Conservation (phyloP, 1,140 invertebrate species). For the Littorina saxatilis region DNA sequence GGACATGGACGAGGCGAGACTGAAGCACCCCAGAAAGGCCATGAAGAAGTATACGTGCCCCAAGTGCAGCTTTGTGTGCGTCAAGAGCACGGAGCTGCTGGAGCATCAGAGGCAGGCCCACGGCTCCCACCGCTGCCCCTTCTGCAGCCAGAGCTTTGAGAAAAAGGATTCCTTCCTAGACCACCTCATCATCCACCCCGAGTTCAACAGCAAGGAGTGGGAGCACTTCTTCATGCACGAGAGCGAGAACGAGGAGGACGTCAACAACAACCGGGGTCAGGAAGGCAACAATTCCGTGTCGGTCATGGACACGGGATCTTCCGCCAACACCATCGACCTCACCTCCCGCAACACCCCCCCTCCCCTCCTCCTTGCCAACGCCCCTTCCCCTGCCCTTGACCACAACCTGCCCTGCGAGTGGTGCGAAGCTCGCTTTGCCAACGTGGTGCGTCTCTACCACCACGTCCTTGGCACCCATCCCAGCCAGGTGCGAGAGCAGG, state of each 20-base stretch:
- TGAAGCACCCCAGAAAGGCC: conserved; percentile 66
- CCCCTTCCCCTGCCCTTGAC: not conserved
- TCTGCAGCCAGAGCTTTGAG: conserved; percentile 61
- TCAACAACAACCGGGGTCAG: conserved; percentile 37
- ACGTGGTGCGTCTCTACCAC: conserved; percentile 62
- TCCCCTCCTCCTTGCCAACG: not conserved
- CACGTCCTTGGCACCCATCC: conserved; percentile 66
- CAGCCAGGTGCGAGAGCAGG: conserved; percentile 60
- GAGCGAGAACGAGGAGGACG: conserved; percentile 29
- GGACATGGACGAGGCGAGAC: conserved; percentile 44
- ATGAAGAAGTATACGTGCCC: conserved; percentile 64
- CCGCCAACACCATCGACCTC: conserved; percentile 24
- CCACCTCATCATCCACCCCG: conserved; percentile 65
- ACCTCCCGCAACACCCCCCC: conserved; percentile 28
- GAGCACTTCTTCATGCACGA: conserved; percentile 51
- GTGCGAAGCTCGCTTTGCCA: conserved; percentile 66
- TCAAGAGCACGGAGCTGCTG: conserved; percentile 57
- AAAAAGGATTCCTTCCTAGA: conserved; percentile 61
- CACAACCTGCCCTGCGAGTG: conserved; percentile 65
- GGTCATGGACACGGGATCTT: not conserved
- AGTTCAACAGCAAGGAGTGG: conserved; percentile 64
- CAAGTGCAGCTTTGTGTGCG: conserved; percentile 65
- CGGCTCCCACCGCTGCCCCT: conserved; percentile 60
- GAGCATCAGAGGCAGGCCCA: conserved; percentile 57
- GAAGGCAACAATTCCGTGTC: conserved; percentile 11